These are phyloP conservation scores for Meteorus cinctellus DNA, from an alignment of 2,888 invertebrate genomes.

Conservation along the genomic window DNA sequence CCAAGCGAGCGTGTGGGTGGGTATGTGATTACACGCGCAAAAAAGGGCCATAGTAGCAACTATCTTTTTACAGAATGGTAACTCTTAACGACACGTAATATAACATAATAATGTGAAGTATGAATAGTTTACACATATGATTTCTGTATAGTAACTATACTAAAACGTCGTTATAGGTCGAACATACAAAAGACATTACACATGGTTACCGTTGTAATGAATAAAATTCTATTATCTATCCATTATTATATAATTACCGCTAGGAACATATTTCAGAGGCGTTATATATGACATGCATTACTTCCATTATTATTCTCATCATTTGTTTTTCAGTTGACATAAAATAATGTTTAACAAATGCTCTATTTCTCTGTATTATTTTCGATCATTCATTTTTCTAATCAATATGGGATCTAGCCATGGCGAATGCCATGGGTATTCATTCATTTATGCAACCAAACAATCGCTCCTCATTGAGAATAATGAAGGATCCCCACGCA, in stretches of 20 bases:
- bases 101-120: conserved; percentile 64
- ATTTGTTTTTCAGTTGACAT: not conserved
- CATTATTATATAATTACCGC: not conserved
- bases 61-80: conserved; percentile 63
- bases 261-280: conserved; percentile 7
- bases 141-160: conserved; percentile 49
- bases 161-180: conserved; percentile 26
- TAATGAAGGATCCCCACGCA: not conserved
- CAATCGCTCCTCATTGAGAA: not conserved
- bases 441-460: not conserved
- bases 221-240: not conserved
- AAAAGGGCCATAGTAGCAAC: conserved; percentile 45
- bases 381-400: not conserved
- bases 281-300: not conserved
- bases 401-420: not conserved
- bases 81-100: conserved; percentile 61
- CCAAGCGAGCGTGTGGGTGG: no score
- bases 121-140: conserved; percentile 64
- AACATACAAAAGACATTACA: not conserved
- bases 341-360: not conserved
- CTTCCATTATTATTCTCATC: not conserved
- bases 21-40: conserved; percentile 40
- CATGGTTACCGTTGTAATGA: not conserved
- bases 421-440: not conserved
- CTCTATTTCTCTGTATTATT: not conserved